phyloP scores from a whole-genome alignment of 2,113 vertebrate genomes.

The Cephalopholis sonnerati region DNA sequence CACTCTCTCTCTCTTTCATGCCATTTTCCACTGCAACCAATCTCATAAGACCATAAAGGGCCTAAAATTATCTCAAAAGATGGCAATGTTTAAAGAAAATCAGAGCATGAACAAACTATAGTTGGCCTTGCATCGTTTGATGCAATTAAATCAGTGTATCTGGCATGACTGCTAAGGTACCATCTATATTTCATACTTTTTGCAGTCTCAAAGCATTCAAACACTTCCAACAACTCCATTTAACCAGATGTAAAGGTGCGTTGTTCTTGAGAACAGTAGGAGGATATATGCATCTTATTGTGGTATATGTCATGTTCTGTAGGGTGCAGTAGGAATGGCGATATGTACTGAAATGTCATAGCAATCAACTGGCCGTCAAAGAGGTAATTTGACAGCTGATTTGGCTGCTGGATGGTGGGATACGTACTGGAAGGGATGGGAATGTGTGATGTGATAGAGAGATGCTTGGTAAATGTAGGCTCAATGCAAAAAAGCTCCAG shows the following conservation, averaged over 20 bases:
- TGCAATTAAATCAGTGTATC: constrained; percentile 25
- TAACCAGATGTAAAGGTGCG: constrained; percentile 17
- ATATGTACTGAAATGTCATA: constrained; percentile 69
- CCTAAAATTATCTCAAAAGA: not conserved
- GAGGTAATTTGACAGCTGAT: constrained; percentile 56
- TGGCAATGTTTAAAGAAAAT: constrained; percentile 14
- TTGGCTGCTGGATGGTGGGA: constrained; percentile 37
- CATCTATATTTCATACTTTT: constrained; percentile 14
- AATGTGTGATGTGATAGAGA: constrained; percentile 23
- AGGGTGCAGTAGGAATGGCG: constrained; percentile 24
- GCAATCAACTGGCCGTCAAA: constrained; percentile 59
- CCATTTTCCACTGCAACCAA: constrained; percentile 7
- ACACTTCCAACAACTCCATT: constrained; percentile 18
- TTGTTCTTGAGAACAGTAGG: constrained; percentile 33
- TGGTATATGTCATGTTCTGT: constrained; percentile 52
- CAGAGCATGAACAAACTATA: not conserved
- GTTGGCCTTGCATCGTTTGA: not conserved
- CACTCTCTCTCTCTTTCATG: not conserved
- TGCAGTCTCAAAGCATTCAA: constrained; percentile 1
- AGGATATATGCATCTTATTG: constrained; percentile 34
- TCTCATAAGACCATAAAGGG: constrained; percentile 3
- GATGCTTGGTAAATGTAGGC: constrained; percentile 40
- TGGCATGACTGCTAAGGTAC: not conserved
- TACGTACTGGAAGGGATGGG: constrained; percentile 21
- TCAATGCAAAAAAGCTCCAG: constrained; percentile 17